Conservation (phyloP, 2,797 vertebrate genomes). For the Loriculus beryllinus region DNA sequence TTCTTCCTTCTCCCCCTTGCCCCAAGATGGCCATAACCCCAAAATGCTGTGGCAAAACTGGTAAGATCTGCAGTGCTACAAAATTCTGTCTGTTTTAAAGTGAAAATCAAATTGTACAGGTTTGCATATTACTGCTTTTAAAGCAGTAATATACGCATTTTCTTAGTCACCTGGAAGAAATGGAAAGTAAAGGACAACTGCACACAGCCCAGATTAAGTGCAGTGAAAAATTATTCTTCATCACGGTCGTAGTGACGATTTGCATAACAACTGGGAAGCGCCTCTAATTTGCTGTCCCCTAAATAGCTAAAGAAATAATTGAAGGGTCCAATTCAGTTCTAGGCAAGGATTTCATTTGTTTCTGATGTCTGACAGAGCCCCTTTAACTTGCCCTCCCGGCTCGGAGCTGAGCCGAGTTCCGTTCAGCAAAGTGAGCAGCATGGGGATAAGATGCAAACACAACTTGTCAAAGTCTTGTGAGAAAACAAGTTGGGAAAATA, state of each 20-base stretch:
- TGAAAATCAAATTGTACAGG: neutral
- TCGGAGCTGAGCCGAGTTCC: neutral
- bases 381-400: constrained; percentile 8
- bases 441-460: constrained; percentile 44
- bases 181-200: neutral
- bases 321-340: neutral
- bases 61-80: neutral
- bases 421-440: neutral
- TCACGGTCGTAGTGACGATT: neutral
- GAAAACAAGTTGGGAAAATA: constrained; percentile 48
- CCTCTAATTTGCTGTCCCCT: neutral
- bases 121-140: neutral
- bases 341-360: neutral
- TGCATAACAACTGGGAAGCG: neutral
- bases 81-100: neutral
- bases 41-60: neutral
- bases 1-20: neutral
- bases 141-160: neutral
- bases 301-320: neutral
- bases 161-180: constrained; percentile 9
- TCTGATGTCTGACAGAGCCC: neutral
- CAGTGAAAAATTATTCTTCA: neutral
- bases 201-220: neutral
- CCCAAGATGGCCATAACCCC: neutral
- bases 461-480: constrained; percentile 47